Base-by-base conservation (phyloP, 2,797 vertebrate genomes). In the Acropternis orthonyx region DNA sequence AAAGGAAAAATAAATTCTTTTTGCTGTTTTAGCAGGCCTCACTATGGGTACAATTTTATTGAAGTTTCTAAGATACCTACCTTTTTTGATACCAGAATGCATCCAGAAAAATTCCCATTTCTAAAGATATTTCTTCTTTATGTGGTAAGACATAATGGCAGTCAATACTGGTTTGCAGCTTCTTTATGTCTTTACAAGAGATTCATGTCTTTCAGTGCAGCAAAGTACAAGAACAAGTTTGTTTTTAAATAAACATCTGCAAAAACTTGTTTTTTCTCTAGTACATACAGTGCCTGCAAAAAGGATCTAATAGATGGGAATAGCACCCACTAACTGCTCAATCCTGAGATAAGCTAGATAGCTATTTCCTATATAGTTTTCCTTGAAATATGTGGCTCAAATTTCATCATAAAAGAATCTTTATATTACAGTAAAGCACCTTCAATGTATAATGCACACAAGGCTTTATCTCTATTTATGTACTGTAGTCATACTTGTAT, bases 391-490 rank as follows among this genome's bases (percentile, higher is more conserved):
- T 0, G 0, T 10, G 14, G 62, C 62, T 95, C 68, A 72, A 88
- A 89, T 80, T 91, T 92, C 39, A 75, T 62, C 27, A 41, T 78
- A 74, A 87, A 95, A 80, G 14, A 48, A 37, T 66, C 26, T 93
- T 84, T 91, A 69, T 85, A 81, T 39, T 20, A 36, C 43, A 32
- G 34, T 66, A 48, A 93, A 84, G 61, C 52, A 52, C 23, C 39
- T 88, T 81, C 78, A 37, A 5, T 46, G 13, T 65, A 28, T 43
- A 66, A 84, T 68, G 69, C 43, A 37, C n/a, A 48, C 17, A n/a
- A 59, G 62, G 62, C 48, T 92, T 92, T 85, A 81, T 73, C 69
- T 59, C 43, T 90, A 73, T 92, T 88, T 97, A 81, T 78, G 74
- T 84, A 74, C 39, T 78, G 75, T 82, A 72, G 26, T 83, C 74